Evolutionary conservation across 1,140 invertebrate species (phyloP).

Genomic region (Leptopilina clavipes): DNA sequence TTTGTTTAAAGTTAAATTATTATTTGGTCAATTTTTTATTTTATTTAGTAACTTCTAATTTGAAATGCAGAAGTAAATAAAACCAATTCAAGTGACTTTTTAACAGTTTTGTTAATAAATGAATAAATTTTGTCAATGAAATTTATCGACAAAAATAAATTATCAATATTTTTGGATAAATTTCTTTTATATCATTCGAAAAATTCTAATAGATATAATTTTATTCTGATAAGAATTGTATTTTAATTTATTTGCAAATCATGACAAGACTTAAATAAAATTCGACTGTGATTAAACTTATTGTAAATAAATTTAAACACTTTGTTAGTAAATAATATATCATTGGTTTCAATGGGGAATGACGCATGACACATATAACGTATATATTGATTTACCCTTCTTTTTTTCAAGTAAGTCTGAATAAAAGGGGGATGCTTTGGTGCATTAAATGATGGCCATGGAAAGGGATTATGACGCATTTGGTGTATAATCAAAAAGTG

Average conservation of each 20-base stretch:
- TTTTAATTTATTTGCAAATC: neutral
- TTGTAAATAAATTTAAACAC: slow-evolving; percentile 8
- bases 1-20: too few species aligned
- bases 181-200: too few species aligned
- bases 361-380: slow-evolving; percentile 23
- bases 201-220: too few species aligned
- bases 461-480: slow-evolving; percentile 32
- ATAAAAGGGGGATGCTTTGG: slow-evolving; percentile 29
- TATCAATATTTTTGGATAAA: too few species aligned
- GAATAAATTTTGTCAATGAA: too few species aligned
- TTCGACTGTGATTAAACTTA: neutral
- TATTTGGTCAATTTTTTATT: too few species aligned
- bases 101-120: too few species aligned
- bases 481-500: slow-evolving; percentile 31
- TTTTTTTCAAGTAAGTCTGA: neutral
- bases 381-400: slow-evolving; percentile 35
- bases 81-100: too few species aligned
- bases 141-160: too few species aligned
- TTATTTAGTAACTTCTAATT: too few species aligned
- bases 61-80: too few species aligned
- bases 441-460: slow-evolving; percentile 29
- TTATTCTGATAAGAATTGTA: too few species aligned
- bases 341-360: slow-evolving; percentile 4
- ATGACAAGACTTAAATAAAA: neutral
- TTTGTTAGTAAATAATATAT: slow-evolving; percentile 33